Evolutionary conservation across 2,113 vertebrate species (phyloP).

Genomic region (Poecile atricapillus): DNA sequence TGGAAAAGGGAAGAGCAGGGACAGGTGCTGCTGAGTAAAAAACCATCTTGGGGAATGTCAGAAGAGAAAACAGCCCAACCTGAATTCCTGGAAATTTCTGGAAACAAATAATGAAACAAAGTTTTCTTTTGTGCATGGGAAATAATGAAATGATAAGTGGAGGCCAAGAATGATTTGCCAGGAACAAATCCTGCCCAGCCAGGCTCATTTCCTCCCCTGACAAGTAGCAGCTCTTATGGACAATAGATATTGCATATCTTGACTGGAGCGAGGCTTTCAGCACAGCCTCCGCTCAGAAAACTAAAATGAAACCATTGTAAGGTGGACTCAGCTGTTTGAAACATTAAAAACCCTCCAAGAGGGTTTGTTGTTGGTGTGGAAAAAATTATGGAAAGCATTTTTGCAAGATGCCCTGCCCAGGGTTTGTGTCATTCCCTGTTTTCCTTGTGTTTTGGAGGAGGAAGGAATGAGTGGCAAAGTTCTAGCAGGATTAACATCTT

Average conservation of each 20-base stretch:
- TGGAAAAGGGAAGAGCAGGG: background rate
- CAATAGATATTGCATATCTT: conserved; percentile 28
- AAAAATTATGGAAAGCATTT: background rate
- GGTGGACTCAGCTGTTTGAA: background rate
- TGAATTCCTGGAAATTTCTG: background rate
- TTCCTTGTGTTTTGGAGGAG: background rate
- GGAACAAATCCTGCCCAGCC: conserved; percentile 18
- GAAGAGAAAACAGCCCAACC: background rate
- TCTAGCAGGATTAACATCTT: background rate
- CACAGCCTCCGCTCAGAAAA: background rate
- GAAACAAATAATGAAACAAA: background rate
- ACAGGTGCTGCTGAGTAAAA: background rate
- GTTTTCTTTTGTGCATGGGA: conserved; percentile 22
- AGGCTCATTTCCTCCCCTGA: conserved; percentile 25
- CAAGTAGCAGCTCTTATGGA: conserved; percentile 5
- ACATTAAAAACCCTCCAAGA: background rate
- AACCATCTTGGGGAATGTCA: background rate
- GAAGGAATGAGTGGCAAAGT: background rate
- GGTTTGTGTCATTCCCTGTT: background rate
- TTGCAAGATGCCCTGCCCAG: background rate
- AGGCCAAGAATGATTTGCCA: conserved; percentile 33
- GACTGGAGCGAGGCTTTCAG: background rate
- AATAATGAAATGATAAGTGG: conserved; percentile 22
- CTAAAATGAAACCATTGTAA: background rate
- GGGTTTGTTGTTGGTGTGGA: background rate